Evolutionary conservation across 2,888 invertebrate species (phyloP).

Genomic region (Tiphia femorata): DNA sequence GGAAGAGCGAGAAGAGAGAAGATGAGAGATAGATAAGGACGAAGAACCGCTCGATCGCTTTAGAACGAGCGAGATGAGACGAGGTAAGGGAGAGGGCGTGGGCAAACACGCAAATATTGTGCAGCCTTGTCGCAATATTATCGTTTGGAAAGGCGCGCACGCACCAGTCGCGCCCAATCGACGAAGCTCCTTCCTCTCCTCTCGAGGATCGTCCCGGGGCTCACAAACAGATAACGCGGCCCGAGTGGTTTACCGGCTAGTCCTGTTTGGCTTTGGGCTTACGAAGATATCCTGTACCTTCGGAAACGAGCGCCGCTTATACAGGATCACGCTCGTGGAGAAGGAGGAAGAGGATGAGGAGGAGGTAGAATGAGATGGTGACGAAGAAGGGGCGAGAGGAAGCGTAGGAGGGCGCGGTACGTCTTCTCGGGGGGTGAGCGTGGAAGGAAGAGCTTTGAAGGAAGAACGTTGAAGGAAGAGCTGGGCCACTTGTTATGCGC

Average conservation of each 20-base stretch:
- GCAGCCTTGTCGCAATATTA: conserved; percentile 55
- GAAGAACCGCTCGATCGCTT: neutral
- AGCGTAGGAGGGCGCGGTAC: neutral
- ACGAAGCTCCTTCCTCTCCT: conserved; percentile 15
- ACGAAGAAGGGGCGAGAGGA: neutral
- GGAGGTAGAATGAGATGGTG: conserved; percentile 10
- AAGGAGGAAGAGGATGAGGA: neutral
- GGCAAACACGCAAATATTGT: conserved; percentile 54
- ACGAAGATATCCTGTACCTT: conserved; percentile 42
- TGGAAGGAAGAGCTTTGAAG: too few species aligned
- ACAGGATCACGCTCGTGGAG: conserved; percentile 43
- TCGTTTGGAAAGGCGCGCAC: conserved; percentile 43
- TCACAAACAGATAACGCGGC: conserved; percentile 56
- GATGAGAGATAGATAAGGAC: too few species aligned
- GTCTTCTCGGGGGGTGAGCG: too few species aligned
- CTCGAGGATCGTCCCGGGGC: conserved; percentile 15
- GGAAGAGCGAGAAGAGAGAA: neutral
- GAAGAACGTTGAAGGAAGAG: neutral
- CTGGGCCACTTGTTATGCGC: conserved; percentile 19
- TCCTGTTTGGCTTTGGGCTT: conserved; percentile 55
- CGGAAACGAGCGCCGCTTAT: conserved; percentile 37
- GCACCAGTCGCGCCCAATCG: conserved; percentile 24
- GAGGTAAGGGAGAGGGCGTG: conserved; percentile 13
- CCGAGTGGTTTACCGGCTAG: conserved; percentile 52
- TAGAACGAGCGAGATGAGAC: conserved; percentile 1